Evolutionary conservation across 2,113 vertebrate genomes (phyloP), one percentile per base, ranked within the genome.

Genomic region (Coptodon rendalli): DNA sequence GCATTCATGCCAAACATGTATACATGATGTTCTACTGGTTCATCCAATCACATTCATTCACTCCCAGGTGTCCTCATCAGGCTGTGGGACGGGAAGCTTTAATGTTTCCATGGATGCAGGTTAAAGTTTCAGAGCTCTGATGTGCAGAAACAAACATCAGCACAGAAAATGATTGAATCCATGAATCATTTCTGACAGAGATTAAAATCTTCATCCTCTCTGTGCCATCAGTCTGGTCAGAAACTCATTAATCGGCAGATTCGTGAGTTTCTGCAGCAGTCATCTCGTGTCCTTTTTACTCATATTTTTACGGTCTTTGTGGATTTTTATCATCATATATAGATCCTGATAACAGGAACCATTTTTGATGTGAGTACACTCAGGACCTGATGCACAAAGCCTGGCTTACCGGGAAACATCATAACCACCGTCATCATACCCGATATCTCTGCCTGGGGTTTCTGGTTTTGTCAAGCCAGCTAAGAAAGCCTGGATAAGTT

Each of bases 21-120:
- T 22, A 54, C n/a, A 31, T 63, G 59, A 4, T 4, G 29, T 63
- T 36, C 31, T 19, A 36, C 59, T 36, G 31, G 17, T 66, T 66
- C 61, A 2, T 22, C 34, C 61, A 66, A 13, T 5, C 61, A 66
- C 9, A 3, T 1, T 13, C 34, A 0, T 66, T 38, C 2, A 3
- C 61, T 34, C 27, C 19, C 14, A 2, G 16, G 16, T 6, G 31
- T 66, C 10, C 4, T 66, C 17, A 66, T n/a, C 31, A 0, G 61
- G 31, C 61, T 12, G 61, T 36, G 9, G 59, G 31, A 63, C n/a
- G n/a, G n/a, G n/a, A n/a, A 36, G 16, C 16, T 0, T 36, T 12
- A n/a, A 63, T 7, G 31, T 36, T 63, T 63, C 31, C 31, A 63
- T 63, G 59, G 61, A 0, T 38, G 31, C 61, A 66, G 61, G 31